phyloP scores from a whole-genome alignment of 2,888 invertebrate species.

The Cataglyphis cursor region DNA sequence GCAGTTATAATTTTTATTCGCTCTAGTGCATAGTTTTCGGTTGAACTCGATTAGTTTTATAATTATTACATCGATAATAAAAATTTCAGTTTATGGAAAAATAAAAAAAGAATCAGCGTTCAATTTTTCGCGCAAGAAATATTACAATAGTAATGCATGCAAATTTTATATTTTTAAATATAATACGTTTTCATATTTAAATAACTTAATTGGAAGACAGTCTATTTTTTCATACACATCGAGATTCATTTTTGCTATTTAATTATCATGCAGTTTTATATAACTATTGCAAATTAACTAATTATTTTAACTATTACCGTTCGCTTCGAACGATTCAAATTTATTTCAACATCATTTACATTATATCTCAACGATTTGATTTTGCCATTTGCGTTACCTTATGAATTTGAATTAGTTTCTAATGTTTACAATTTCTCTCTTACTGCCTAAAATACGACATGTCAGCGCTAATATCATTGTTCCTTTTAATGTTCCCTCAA shows the following conservation, averaged over 20 bases:
- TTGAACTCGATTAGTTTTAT: not conserved
- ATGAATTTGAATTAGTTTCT: not conserved
- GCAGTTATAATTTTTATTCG: too few relatives aligned
- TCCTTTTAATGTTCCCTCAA: conserved; percentile 33
- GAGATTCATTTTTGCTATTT: not conserved
- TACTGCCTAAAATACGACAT: conserved; percentile 37
- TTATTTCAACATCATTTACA: conserved; percentile 49
- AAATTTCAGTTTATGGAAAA: not conserved
- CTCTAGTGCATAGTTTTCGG: not conserved
- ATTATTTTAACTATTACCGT: not conserved
- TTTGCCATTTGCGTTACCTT: conserved; percentile 23
- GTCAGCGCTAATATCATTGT: conserved; percentile 17
- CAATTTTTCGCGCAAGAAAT: not conserved
- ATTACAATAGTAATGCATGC: not conserved
- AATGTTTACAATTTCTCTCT: conserved; percentile 1
- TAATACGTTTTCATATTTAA: not conserved
- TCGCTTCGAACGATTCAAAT: conserved; percentile 30
- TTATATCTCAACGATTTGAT: conserved; percentile 47
- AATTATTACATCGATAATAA: not conserved
- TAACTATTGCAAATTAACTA: not conserved
- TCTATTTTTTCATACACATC: not conserved
- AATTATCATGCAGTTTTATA: not conserved
- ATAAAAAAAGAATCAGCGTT: not conserved
- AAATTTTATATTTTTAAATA: not conserved
- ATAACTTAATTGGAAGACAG: not conserved